Percentiles rank a stretch among this genome's conserved stretches.
Evolutionary conservation across 1,140 invertebrate genomes (phyloP).

Genomic region (Pararge aegeria): DNA sequence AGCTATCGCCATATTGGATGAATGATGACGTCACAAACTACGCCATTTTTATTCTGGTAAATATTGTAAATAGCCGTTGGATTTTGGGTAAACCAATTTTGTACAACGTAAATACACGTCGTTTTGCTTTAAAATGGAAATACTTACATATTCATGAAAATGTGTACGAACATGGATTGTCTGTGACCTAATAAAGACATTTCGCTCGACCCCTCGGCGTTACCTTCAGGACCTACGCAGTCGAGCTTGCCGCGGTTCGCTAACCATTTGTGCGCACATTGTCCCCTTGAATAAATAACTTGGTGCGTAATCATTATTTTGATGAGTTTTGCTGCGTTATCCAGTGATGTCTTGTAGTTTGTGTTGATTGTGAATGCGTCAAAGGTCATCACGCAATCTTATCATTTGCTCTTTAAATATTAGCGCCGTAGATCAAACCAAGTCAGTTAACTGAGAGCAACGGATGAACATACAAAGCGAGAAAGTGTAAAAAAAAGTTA

Average conservation of each 20-base stretch:
- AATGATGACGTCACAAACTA: not conserved
- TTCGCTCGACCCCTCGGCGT: constrained; percentile 44
- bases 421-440: constrained; percentile 63
- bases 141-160: constrained; percentile 69
- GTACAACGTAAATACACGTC: constrained; percentile 11
- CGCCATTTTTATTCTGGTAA: not conserved
- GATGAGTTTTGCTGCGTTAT: constrained; percentile 55
- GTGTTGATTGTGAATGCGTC: constrained; percentile 69
- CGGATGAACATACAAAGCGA: constrained; percentile 33
- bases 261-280: constrained; percentile 40
- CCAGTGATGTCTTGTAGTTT: constrained; percentile 64
- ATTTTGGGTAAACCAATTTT: not conserved
- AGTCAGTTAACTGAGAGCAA: constrained; percentile 65
- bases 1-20: not conserved
- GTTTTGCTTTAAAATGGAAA: constrained; percentile 10
- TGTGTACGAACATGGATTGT: constrained; percentile 30
- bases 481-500: constrained; percentile 11
- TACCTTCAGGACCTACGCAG: constrained; percentile 42
- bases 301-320: constrained; percentile 63
- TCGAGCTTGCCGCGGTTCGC: constrained; percentile 32
- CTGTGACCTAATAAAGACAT: constrained; percentile 48
- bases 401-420: constrained; percentile 74
- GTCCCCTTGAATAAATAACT: constrained; percentile 43
- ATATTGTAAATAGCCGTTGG: too few relatives aligned
- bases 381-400: constrained; percentile 72